Percentiles rank a stretch among this genome's conserved stretches.
These are phyloP conservation scores for Canis aureus DNA, from an alignment of 2,113 vertebrate genomes.

Conservation along the genomic window DNA sequence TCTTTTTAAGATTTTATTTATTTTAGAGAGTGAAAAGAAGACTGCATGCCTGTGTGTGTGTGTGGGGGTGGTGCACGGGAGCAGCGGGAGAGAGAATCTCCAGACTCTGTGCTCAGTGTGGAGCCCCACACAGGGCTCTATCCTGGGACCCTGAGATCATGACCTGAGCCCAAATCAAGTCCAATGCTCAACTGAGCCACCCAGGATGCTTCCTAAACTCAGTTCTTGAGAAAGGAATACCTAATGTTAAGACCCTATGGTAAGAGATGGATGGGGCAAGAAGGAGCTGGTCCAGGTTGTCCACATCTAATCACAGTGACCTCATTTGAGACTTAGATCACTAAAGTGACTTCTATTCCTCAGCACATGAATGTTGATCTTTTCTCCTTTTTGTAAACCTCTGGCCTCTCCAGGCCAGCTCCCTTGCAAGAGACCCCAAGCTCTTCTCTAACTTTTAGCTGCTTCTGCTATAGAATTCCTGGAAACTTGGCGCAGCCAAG, in stretches of 20 bases:
- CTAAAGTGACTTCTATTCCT: not conserved
- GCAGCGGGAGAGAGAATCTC: not conserved
- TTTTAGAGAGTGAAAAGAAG: not conserved
- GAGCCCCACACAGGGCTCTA: not conserved
- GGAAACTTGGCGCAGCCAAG: not conserved
- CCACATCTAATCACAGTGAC: not conserved
- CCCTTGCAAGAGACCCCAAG: rapidly evolving
- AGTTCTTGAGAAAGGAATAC: not conserved
- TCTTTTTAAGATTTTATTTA: not conserved
- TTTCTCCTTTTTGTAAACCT: not conserved
- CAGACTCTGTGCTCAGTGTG: not conserved
- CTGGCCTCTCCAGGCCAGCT: not conserved
- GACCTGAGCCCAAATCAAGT: not conserved
- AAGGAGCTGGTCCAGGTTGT: not conserved
- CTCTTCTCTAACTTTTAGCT: not conserved
- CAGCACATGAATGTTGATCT: not conserved
- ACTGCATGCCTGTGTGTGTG: not conserved
- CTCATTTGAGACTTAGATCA: not conserved
- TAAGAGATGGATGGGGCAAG: not conserved
- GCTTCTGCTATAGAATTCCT: not conserved
- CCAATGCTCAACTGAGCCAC: not conserved
- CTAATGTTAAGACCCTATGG: not conserved
- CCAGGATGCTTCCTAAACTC: not conserved
- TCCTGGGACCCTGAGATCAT: not conserved
- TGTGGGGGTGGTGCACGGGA: not conserved